phyloP scores from a whole-genome alignment of 1,140 invertebrate species.

The Achroia grisella region DNA sequence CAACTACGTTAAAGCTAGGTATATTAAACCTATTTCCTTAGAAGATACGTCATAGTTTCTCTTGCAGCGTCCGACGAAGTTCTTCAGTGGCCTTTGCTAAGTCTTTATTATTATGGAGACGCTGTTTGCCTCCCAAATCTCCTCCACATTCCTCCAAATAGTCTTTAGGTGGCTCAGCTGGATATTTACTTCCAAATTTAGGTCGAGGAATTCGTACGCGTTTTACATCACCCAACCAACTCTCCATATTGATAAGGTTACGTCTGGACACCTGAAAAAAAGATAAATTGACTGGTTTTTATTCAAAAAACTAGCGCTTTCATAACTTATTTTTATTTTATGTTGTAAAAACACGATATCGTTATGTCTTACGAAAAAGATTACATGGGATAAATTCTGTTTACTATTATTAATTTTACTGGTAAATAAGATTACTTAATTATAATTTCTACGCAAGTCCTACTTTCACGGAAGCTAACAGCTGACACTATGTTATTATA shows the following conservation, averaged over 20 bases:
- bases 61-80: conserved; percentile 80
- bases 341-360: no score
- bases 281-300: not conserved
- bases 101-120: conserved; percentile 67
- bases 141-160: conserved; percentile 72
- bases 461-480: conserved; percentile 3
- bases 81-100: conserved; percentile 83
- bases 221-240: conserved; percentile 87
- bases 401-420: no score
- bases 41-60: conserved; percentile 78
- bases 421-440: not conserved
- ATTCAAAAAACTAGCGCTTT: no score
- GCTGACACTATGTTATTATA: not conserved
- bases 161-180: conserved; percentile 79
- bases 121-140: conserved; percentile 55
- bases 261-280: conserved; percentile 5
- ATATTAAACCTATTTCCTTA: conserved; percentile 17
- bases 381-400: no score
- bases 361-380: no score
- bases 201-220: conserved; percentile 86
- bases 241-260: conserved; percentile 77
- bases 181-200: conserved; percentile 83
- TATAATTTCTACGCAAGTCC: no score
- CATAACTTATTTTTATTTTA: no score
- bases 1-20: conserved; percentile 18